Conservation (phyloP, 2,113 vertebrate species). For the Takifugu flavidus region DNA sequence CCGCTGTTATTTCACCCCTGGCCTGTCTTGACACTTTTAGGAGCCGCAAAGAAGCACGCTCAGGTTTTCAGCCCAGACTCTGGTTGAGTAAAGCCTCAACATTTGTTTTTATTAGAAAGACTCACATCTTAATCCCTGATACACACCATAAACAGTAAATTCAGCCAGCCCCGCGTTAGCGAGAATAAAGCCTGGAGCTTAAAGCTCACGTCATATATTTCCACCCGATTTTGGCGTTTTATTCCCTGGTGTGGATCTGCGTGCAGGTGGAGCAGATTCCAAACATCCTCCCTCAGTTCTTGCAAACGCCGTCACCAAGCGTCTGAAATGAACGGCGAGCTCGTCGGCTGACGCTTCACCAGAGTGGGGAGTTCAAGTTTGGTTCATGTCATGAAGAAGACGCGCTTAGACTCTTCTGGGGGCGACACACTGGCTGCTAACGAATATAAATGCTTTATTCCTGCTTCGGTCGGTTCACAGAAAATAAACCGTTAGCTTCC, state of each 20-base stretch:
- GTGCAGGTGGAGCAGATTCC: not conserved
- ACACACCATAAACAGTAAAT: conserved; percentile 19
- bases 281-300: not conserved
- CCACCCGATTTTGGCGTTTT: not conserved
- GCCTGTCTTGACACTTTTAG: conserved; percentile 52
- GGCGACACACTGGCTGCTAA: conserved; percentile 26
- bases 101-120: not conserved
- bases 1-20: conserved; percentile 59
- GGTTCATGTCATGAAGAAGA: too few species aligned
- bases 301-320: conserved; percentile 29
- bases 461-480: conserved; percentile 1
- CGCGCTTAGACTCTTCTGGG: not conserved
- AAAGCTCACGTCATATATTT: conserved; percentile 1
- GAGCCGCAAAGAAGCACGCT: conserved; percentile 28
- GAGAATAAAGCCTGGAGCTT: conserved; percentile 6
- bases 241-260: not conserved
- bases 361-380: too few species aligned
- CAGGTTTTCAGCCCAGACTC: too few species aligned
- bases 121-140: conserved; percentile 1
- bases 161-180: conserved; percentile 1
- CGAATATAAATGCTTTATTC: conserved; percentile 4
- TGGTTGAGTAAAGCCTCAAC: not conserved
- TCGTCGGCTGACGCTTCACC: not conserved
- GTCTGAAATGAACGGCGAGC: conserved; percentile 2
- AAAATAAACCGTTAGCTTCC: conserved; percentile 35